Evolutionary conservation across 1,140 invertebrate genomes (phyloP).

Genomic region (Andricus grossulariae): DNA sequence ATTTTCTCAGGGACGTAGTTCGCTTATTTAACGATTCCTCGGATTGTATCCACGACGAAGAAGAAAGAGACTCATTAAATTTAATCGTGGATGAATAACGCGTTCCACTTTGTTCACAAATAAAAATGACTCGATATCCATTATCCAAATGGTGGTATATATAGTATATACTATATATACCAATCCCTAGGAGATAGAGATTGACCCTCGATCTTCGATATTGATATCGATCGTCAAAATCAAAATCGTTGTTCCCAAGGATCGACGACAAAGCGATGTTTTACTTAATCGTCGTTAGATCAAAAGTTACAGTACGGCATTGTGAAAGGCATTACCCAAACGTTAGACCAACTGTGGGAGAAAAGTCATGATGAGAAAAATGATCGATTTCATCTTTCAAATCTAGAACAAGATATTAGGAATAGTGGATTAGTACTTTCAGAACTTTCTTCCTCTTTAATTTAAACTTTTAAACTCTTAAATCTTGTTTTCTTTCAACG

Average conservation of each 20-base stretch:
- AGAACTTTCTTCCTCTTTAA: not conserved
- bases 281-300: constrained; percentile 3
- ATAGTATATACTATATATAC: not conserved
- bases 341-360: constrained; percentile 10
- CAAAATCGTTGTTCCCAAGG: constrained; percentile 1
- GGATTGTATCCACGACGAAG: not conserved
- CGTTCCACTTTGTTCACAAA: not conserved
- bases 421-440: not conserved
- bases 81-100: not conserved
- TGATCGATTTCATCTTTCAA: not conserved
- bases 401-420: not conserved
- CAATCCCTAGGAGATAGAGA: not conserved
- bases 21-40: not conserved
- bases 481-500: too few species aligned
- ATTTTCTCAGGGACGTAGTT: not conserved
- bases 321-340: constrained; percentile 20
- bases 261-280: constrained; percentile 6
- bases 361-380: constrained; percentile 28
- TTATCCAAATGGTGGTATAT: not conserved
- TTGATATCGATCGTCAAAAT: constrained; percentile 23
- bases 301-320: not conserved
- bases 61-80: not conserved
- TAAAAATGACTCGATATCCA: not conserved
- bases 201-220: constrained; percentile 5
- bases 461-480: too few species aligned